Base-by-base conservation (phyloP, 2,888 invertebrate genomes). In the Rotaria sp. region DNA sequence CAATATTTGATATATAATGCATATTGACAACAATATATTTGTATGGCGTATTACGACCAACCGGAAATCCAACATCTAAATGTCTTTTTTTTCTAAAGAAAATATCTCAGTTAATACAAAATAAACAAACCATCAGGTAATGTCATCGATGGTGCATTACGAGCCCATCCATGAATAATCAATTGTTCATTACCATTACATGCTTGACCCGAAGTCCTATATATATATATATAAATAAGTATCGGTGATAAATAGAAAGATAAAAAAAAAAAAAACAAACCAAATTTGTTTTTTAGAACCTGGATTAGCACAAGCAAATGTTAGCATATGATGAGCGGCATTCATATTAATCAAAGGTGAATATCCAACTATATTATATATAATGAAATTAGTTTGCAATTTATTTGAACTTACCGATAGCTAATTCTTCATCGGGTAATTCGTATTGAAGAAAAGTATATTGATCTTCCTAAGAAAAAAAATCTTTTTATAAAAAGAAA, bases 21-120 rank as follows among this genome's bases (percentile, higher is more conserved):
- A 98, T 95, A 92, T 98, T 98, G 67, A 99, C 92, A 0, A 97
- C 96, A 86, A 98, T 92, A 90, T 96, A 96, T 89, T 95, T 94
- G 88, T 96, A 95, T 26, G 93, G 93, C 0, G 96, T 95, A 87
- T 94, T 93, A 86, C 93, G 93, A 15, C 97, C 97, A 84, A 97
- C 94, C 91, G 95, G 94, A 91, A 97, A 98, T 2, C 96, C 98
- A 21, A 98, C 96, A 75, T 86, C 85, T 84, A 52, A 52, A 59
- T 67, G 5, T 10, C 30, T 13, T 45, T 45, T 80, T 3, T 45
- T 80, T 80, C 13, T 0, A 35, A 26, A 45, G 3, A 13, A 7
- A 26, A n/a, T 24, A 10, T 35, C 0, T 41, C n/a, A 2, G 1
- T 80, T 13, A 50, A 50, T 26, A 4, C 5, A 45, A 26, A 13